Evolutionary conservation across 2,888 invertebrate species (phyloP).

Genomic region (Notocelia uddmanniana): DNA sequence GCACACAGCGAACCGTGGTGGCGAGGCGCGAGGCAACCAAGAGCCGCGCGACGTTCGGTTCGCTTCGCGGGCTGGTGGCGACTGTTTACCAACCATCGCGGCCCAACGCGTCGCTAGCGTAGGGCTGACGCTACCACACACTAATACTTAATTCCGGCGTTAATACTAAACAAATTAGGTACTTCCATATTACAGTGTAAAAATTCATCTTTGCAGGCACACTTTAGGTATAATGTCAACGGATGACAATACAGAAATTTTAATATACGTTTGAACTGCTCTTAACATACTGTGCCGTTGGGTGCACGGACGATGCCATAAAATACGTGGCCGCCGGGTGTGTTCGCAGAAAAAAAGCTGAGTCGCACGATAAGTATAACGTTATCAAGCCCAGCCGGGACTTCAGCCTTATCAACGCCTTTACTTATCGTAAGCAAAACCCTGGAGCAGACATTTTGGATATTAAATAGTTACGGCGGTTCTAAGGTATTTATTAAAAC

Average conservation of each 20-base stretch:
- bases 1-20: constrained; percentile 45
- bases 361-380: constrained; percentile 64
- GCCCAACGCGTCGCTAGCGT: constrained; percentile 58
- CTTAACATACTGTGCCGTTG: constrained; percentile 8
- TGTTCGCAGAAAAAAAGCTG: constrained; percentile 68
- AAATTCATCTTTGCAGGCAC: neutral
- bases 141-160: constrained; percentile 2
- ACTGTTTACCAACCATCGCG: constrained; percentile 71
- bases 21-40: constrained; percentile 23
- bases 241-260: neutral
- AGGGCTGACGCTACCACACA: constrained; percentile 37
- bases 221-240: neutral
- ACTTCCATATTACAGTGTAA: neutral
- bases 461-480: constrained; percentile 12
- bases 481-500: neutral
- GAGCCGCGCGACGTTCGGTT: constrained; percentile 62
- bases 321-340: constrained; percentile 51
- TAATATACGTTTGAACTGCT: neutral
- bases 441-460: constrained; percentile 1
- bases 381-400: constrained; percentile 67
- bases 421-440: constrained; percentile 21
- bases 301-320: constrained; percentile 63
- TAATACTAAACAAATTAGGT: neutral
- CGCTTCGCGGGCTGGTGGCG: constrained; percentile 68
- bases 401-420: constrained; percentile 57